Evolutionary conservation across 2,888 invertebrate species (phyloP).

Genomic region (Drosophila kuntzei): DNA sequence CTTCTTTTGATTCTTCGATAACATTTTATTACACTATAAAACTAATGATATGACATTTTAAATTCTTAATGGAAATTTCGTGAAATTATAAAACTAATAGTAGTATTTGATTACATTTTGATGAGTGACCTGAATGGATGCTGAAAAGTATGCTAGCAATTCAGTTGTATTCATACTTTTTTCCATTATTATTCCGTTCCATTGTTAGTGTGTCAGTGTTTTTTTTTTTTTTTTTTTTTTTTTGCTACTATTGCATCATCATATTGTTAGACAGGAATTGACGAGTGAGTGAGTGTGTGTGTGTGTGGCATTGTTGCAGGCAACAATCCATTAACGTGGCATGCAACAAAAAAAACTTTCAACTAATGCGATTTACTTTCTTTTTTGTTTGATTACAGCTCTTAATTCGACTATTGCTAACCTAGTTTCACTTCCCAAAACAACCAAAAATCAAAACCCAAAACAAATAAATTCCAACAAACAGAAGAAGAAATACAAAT

Average conservation of each 20-base stretch:
- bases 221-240: slow-evolving; percentile 10
- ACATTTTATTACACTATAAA: not conserved
- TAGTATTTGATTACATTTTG: slow-evolving; percentile 6
- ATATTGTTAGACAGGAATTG: slow-evolving; percentile 40
- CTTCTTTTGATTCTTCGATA: not conserved
- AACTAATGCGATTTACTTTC: slow-evolving; percentile 50
- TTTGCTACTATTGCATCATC: slow-evolving; percentile 54
- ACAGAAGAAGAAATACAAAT: slow-evolving; percentile 4
- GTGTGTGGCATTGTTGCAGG: slow-evolving; percentile 29
- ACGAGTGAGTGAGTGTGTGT: slow-evolving; percentile 14
- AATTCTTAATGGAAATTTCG: not conserved
- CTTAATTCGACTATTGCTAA: slow-evolving; percentile 70
- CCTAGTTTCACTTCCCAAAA: slow-evolving; percentile 71
- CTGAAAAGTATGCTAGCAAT: slow-evolving; percentile 53
- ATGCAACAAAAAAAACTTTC: slow-evolving; percentile 52
- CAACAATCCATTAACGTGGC: slow-evolving; percentile 49
- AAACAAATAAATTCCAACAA: slow-evolving; percentile 17
- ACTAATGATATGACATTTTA: too few species aligned
- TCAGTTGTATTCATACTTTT: slow-evolving; percentile 10
- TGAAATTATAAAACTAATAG: not conserved
- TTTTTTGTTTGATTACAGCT: slow-evolving; percentile 48
- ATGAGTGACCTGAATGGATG: slow-evolving; percentile 16
- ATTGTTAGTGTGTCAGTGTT: slow-evolving; percentile 35
- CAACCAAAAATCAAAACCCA: slow-evolving; percentile 21
- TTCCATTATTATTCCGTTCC: slow-evolving; percentile 26